Evolutionary conservation across 2,797 vertebrate genomes (phyloP), one percentile per base, ranked within the genome.

Genomic region (Labroides dimidiatus): DNA sequence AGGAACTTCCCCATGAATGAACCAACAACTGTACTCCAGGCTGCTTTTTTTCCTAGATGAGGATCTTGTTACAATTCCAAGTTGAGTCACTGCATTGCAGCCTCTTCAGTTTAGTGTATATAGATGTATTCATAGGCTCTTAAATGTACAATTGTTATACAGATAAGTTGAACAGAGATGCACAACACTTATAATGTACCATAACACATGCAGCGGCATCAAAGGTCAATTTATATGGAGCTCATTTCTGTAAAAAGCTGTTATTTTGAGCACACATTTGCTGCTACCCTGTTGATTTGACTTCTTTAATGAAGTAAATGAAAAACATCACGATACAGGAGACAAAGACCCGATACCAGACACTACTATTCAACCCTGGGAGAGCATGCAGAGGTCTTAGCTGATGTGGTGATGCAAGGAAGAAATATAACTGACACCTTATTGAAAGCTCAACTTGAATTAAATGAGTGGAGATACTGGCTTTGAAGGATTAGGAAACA

Each of bases 1-100:
- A 56, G 76, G 89, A 93, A 92, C 41, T 72, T 49, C 58, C 58
- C 71, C 61, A 65, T 55, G 70, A 61, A 71, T 78, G 78, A 87
- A 77, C 62, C 79, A 19, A 67, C 65, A 74, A 59, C 61, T 49
- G 51, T 48, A 58, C 30, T 61, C 37, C 13, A 57, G 45, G 51
- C 17, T 8, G 20, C 24, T 27, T 39, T n/a, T 56, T 56, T 33
- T 19, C 6, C 41, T 20, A 50, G 54, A 75, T 50, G 33, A 50
- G 80, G 39, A 27, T 90, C 80, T 17, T 60, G 61, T 85, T 88
- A 81, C 87, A 50, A 42, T 63, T 71, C 36, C 30, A 55, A 57
- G 55, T 64, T 37, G 23, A 55, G 64, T 75, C 42, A 10, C 57
- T 77, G 30, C 48, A 58, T 48, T 59, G n/a, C 36, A 54, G n/a